Evolutionary conservation across 2,113 vertebrate species (phyloP).

Genomic region (Odobenus rosmarus): DNA sequence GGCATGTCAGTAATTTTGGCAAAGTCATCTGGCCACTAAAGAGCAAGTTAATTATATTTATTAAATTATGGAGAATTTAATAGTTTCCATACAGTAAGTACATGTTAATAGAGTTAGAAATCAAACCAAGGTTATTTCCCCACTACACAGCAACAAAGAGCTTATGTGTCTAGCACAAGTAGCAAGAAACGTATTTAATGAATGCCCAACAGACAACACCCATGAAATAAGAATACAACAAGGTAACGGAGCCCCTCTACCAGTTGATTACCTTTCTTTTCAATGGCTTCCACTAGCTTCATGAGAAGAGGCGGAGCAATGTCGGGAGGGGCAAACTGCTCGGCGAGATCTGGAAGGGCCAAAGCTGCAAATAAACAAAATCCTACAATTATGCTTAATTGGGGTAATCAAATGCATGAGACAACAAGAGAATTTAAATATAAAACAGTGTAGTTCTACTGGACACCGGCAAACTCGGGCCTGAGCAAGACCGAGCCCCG

Average conservation of each 20-base stretch:
- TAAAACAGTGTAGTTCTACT: not conserved
- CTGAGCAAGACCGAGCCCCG: rapidly evolving
- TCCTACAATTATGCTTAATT: not conserved
- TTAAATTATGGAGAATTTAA: slow-evolving; percentile 35
- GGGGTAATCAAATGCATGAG: not conserved
- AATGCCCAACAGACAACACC: not conserved
- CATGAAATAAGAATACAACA: not conserved
- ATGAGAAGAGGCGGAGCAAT: slow-evolving; percentile 90
- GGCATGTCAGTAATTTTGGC: slow-evolving; percentile 58
- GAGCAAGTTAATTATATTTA: slow-evolving; percentile 57
- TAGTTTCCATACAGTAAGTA: slow-evolving; percentile 35
- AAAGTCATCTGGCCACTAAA: slow-evolving; percentile 21
- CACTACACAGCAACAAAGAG: not conserved
- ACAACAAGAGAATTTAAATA: slow-evolving; percentile 58
- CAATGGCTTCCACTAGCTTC: slow-evolving; percentile 93
- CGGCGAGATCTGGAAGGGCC: slow-evolving; percentile 91
- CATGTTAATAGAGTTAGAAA: not conserved
- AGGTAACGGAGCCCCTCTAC: not conserved
- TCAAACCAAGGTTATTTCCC: not conserved
- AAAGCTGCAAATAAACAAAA: slow-evolving; percentile 84
- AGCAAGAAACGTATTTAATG: not conserved
- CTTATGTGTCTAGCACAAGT: not conserved
- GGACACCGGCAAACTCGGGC: not conserved
- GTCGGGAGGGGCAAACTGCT: slow-evolving; percentile 95
- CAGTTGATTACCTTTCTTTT: slow-evolving; percentile 92